Conservation (phyloP, 2,797 vertebrate species). For the Arrhamphus sclerolepis region DNA sequence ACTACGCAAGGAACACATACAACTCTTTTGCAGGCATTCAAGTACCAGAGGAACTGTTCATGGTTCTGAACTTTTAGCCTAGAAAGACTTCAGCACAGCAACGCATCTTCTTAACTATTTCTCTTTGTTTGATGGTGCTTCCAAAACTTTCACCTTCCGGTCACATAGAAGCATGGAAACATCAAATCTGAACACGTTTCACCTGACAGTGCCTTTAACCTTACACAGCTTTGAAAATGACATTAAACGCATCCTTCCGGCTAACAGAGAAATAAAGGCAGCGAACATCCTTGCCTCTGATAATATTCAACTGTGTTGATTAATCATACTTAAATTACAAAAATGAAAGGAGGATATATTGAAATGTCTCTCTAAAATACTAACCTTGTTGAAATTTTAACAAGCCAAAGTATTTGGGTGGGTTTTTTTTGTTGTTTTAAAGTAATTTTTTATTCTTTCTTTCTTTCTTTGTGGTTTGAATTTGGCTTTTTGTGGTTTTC, state of each 20-base stretch:
- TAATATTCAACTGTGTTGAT: constrained; percentile 4
- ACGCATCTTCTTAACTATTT: too few relatives aligned
- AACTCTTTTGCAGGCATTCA: too few relatives aligned
- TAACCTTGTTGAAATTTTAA: too few relatives aligned
- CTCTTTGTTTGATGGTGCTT: too few relatives aligned
- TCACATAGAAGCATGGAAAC: background rate
- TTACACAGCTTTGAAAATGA: background rate
- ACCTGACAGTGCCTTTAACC: background rate
- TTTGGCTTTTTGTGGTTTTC: constrained; percentile 1
- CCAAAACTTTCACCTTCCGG: background rate
- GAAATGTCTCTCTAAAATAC: constrained; percentile 23
- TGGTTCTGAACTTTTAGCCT: too few relatives aligned
- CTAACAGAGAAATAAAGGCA: constrained; percentile 9
- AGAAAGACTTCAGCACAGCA: too few relatives aligned
- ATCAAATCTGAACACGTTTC: background rate
- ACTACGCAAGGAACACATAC: too few relatives aligned
- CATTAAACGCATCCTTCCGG: constrained; percentile 18
- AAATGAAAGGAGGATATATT: constrained; percentile 31
- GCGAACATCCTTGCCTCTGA: constrained; percentile 3
- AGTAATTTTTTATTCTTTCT: too few relatives aligned
- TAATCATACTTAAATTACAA: constrained; percentile 20
- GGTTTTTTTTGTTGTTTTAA: too few relatives aligned
- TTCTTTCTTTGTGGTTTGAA: constrained; percentile 1
- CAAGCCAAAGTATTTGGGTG: too few relatives aligned
- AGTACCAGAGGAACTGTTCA: too few relatives aligned